Percentiles rank a stretch among this genome's conserved stretches.
Conservation (phyloP, 30 jellyfish, hydroid and myxozoan genomes). For the Aurelia aurita complex sp. Pacific region DNA sequence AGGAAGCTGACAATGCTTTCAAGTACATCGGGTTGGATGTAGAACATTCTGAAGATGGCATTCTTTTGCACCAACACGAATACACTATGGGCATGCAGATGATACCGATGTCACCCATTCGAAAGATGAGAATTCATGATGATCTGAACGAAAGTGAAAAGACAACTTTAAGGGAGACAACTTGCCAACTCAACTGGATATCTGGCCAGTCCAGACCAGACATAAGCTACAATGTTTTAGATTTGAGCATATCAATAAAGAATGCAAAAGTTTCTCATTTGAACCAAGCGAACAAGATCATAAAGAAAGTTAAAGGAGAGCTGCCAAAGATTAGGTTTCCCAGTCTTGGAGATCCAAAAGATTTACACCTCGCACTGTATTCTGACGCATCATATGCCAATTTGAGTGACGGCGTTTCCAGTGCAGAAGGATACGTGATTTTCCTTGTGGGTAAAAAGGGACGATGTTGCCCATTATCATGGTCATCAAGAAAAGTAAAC, state of each 20-base stretch:
- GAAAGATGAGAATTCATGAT: background rate
- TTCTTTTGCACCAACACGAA: background rate
- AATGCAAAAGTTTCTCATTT: background rate
- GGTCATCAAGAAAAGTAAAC: constrained; percentile 27
- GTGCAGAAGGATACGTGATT: constrained; percentile 31
- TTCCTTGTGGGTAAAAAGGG: constrained; percentile 12
- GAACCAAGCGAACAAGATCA: constrained; percentile 22
- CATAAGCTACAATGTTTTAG: constrained; percentile 6
- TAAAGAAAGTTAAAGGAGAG: constrained; percentile 8
- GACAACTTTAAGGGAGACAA: background rate
- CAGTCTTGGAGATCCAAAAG: constrained; percentile 29
- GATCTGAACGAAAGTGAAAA: constrained; percentile 9
- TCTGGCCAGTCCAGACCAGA: constrained; percentile 25
- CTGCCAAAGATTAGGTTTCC: constrained; percentile 14
- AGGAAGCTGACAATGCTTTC: constrained; percentile 21
- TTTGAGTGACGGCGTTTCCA: constrained; percentile 43
- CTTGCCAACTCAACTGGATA: constrained; percentile 24
- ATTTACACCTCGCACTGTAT: constrained; percentile 20
- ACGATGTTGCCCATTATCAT: constrained; percentile 35
- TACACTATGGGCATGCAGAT: too few relatives aligned
- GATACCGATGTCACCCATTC: too few relatives aligned
- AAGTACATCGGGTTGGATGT: constrained; percentile 18
- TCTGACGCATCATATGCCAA: constrained; percentile 42
- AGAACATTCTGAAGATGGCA: constrained; percentile 22
- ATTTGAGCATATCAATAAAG: constrained; percentile 5